Percentiles rank a stretch among this genome's conserved stretches.
Conservation (phyloP, 1,140 invertebrate genomes). For the Microplitis mediator region DNA sequence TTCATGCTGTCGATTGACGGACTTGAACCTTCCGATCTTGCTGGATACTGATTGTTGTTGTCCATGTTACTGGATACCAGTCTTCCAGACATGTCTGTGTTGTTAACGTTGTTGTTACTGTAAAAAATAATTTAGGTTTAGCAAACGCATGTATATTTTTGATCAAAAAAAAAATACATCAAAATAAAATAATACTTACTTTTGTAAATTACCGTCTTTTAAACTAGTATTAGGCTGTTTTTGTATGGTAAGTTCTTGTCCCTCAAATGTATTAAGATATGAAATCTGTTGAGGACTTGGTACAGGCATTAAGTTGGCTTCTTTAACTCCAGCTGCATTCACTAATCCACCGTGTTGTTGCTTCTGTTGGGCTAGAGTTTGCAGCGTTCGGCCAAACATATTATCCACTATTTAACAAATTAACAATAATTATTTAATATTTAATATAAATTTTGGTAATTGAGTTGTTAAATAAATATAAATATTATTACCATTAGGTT, state of each 20-base stretch:
- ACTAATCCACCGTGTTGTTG: slow-evolving; percentile 63
- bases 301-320: slow-evolving; percentile 93
- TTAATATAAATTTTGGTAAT: neutral
- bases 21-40: slow-evolving; percentile 54
- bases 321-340: slow-evolving; percentile 67
- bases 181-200: slow-evolving; percentile 60
- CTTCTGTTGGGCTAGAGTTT: slow-evolving; percentile 79
- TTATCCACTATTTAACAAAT: slow-evolving; percentile 67
- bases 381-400: slow-evolving; percentile 80
- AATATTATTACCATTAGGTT: slow-evolving; percentile 54
- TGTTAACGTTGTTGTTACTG: slow-evolving; percentile 37
- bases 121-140: slow-evolving; percentile 11
- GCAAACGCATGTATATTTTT: neutral
- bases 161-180: neutral
- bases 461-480: slow-evolving; percentile 26
- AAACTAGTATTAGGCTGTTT: slow-evolving; percentile 93
- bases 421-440: neutral
- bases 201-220: slow-evolving; percentile 70
- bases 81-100: slow-evolving; percentile 50
- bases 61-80: slow-evolving; percentile 52
- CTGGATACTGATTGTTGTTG: slow-evolving; percentile 49
- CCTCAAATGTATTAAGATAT: slow-evolving; percentile 94
- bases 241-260: slow-evolving; percentile 94
- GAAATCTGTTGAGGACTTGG: slow-evolving; percentile 95
- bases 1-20: slow-evolving; percentile 58